Base-by-base conservation (phyloP, 64 coral and sea anemone genomes). In the Porites australiensis region DNA sequence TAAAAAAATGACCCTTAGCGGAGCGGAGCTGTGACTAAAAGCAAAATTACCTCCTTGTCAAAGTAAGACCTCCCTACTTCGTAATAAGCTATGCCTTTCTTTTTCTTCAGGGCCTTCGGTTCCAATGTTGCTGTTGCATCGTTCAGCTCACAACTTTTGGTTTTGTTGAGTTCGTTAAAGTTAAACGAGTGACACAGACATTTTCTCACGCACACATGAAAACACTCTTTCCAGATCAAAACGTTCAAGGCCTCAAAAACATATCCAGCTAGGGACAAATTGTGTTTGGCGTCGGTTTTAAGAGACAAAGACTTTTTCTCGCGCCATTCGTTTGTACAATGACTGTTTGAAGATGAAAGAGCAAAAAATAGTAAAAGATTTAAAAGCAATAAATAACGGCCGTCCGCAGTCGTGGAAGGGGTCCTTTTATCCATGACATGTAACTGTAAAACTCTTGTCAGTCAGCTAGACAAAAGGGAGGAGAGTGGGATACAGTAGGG, bases 101-200 rank as follows among this genome's bases (percentile, higher is more conserved):
- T 68, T 84, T 46, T 16, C n/a, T 18, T 51, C 44, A 68, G 18
- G 20, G 81, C 81, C 27, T 67, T 46, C 52, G 63, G 16, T 50
- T 4, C 44, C 44, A 84, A 9, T 23, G 66, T 84, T 50, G 19
- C 51, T 44, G 4, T 68, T 4, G 62, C 81, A 48, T 84, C 81
- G 81, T 84, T 84, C 62, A 84, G 62, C 45, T 84, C 48, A 20
- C 81, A 84, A 16, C 50, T 84, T 84, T 14, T 2, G 9, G 45
- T 84, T 23, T 47, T 84, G 62, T 81, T 81, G 27, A 55, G 12
- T 27, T 62, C 78, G 78, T 48, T 61, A 3, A 81, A 81, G 57
- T 81, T 81, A 15, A 81, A 81, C 7, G 78, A 62, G 16, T 62
- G 78, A 43, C 58, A 81, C 51, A 62, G 78, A 7, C 78, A 81